Evolutionary conservation across 23 tunicate genomes (phyloP).

Genomic region (Oikopleura vanhoeffeni): DNA sequence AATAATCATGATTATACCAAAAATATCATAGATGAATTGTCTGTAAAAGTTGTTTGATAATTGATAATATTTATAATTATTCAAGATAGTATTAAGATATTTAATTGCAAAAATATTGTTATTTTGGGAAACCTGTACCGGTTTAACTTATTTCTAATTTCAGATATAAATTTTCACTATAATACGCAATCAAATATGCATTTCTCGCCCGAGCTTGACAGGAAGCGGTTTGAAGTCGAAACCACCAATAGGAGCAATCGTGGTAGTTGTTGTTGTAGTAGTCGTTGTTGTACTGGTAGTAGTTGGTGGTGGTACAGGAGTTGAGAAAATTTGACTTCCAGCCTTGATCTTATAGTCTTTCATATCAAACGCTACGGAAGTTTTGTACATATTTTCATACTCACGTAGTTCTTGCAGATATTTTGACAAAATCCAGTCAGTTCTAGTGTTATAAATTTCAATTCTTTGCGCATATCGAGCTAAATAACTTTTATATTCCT

Average conservation of each 20-base stretch:
- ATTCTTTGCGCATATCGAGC: neutral
- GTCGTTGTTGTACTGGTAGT: neutral
- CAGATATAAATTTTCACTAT: too few species aligned
- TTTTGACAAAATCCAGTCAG: neutral
- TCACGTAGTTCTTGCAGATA: neutral
- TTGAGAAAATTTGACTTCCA: neutral
- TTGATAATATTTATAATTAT: too few species aligned
- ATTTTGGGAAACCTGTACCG: too few species aligned
- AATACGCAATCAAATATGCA: too few species aligned
- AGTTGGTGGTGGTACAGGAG: neutral
- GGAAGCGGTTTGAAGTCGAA: neutral
- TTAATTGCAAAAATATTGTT: too few species aligned
- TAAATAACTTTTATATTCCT: neutral
- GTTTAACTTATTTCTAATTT: too few species aligned
- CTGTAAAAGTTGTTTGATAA: too few species aligned
- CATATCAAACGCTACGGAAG: neutral
- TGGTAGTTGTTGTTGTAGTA: neutral
- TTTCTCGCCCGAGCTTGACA: too few species aligned
- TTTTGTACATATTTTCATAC: neutral
- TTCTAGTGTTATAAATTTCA: neutral
- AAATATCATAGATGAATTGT: too few species aligned
- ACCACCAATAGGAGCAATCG: neutral
- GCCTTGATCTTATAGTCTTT: neutral
- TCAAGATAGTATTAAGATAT: too few species aligned
- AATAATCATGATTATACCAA: too few species aligned